Base-by-base conservation (phyloP, 2,888 invertebrate genomes). In the Andrena dorsata region DNA sequence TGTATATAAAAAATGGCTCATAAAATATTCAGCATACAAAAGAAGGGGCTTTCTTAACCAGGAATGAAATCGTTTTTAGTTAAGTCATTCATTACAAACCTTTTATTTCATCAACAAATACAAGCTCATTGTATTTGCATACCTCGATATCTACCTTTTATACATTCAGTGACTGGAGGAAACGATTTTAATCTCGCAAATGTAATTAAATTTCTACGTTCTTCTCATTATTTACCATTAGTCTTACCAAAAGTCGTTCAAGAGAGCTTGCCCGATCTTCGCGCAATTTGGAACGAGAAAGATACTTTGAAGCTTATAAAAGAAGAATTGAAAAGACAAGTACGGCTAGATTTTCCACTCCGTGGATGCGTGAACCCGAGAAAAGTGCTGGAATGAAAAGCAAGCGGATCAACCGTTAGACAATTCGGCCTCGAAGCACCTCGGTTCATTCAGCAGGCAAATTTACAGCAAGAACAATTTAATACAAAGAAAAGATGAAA, bases 1-100 rank as follows among this genome's bases (percentile, higher is more conserved):
- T 82, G 73, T 82, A 73, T 26, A 65, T 82, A 76, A 68, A 68
- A 13, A 69, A 32, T 63, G 35, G 58, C 16, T 23, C 8, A 65
- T 60, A 66, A 82, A 66, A 8, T 53, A 56, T 70, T 70, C 41
- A 47, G 26, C 60, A 74, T 63, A 23, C 53, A 32, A 63, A 7
- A 32, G 2, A n/a, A 1, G 3, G 2, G 16, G 26, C 49, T 63
- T 61, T 26, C 8, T 66, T 69, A n/a, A 35, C 3, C n/a, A 41
- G 2, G 53, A 66, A 51, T 10, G n/a, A 13, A 13, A 71, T 16
- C 16, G 63, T n/a, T 20, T 53, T 1, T n/a, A 20, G 2, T 2
- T 13, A 3, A 32, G 16, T 20, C n/a, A 60, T 49, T 60, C 23
- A 10, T 8, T 28, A 2, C 7, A 47, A 47, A 16, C 32, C 1